These are phyloP conservation scores for Ennomos quercinarius DNA, from an alignment of 2,888 invertebrate species.

Conservation along the genomic window DNA sequence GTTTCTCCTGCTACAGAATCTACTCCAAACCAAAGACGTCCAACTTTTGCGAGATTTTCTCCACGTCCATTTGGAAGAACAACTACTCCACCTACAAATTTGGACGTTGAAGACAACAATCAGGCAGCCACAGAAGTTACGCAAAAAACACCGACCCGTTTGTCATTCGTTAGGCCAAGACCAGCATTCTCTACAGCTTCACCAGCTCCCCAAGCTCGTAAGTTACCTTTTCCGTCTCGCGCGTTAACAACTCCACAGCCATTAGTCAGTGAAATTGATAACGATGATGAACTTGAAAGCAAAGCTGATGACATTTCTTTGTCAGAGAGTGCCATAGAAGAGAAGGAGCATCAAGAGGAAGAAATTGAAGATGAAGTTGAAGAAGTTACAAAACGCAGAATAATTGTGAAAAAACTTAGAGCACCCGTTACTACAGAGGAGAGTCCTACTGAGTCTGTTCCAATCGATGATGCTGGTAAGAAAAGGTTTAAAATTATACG, in stretches of 20 bases:
- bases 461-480: conserved; percentile 65
- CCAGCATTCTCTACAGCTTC: conserved; percentile 45
- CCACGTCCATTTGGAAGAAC: conserved; percentile 74
- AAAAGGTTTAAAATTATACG: conserved; percentile 70
- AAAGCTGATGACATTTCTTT: conserved; percentile 73
- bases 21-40: conserved; percentile 57
- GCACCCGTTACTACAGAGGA: conserved; percentile 50
- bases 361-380: conserved; percentile 48
- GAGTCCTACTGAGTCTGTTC: conserved; percentile 57
- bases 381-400: conserved; percentile 54
- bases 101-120: conserved; percentile 45
- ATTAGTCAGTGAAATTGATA: conserved; percentile 43
- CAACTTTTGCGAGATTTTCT: conserved; percentile 71
- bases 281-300: conserved; percentile 65
- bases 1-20: conserved; percentile 50
- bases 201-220: conserved; percentile 58
- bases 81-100: conserved; percentile 41
- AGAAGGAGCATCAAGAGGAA: conserved; percentile 74
- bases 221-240: conserved; percentile 64
- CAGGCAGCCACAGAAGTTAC: conserved; percentile 54
- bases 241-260: conserved; percentile 59
- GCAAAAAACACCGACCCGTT: conserved; percentile 55
- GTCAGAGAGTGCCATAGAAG: conserved; percentile 81
- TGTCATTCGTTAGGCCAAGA: conserved; percentile 64
- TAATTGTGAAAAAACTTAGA: conserved; percentile 63